Evolutionary conservation across 2,797 vertebrate species (phyloP).

Genomic region (Dermochelys coriacea): DNA sequence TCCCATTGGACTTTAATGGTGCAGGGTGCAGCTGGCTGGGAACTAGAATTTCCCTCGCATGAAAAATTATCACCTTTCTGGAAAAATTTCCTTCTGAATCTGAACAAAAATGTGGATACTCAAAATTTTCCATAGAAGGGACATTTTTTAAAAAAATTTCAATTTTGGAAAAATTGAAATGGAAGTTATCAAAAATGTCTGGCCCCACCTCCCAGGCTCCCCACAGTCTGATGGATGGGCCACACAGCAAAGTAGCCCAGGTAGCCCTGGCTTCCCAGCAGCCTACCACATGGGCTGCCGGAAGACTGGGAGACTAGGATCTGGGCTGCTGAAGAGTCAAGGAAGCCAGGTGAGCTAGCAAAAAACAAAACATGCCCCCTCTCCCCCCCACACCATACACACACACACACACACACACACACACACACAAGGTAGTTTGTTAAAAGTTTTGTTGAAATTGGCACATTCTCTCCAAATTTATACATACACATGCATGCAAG

Average conservation of each 20-base stretch:
- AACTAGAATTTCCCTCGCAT: constrained; percentile 7
- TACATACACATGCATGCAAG: neutral
- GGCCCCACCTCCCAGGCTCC: neutral
- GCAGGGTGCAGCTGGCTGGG: neutral
- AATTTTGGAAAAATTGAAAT: neutral
- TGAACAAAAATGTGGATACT: constrained; percentile 45
- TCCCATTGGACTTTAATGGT: neutral
- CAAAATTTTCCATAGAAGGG: constrained; percentile 62
- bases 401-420: too few relatives aligned
- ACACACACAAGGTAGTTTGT: neutral
- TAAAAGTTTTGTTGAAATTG: neutral
- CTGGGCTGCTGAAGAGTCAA: neutral
- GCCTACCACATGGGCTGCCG: neutral
- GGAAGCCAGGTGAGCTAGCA: neutral
- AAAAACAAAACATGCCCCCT: neutral
- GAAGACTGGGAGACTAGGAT: neutral
- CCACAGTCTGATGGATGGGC: neutral
- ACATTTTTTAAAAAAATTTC: neutral
- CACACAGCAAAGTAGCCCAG: neutral
- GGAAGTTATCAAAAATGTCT: neutral
- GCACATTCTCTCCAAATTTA: neutral
- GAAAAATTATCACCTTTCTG: constrained; percentile 38
- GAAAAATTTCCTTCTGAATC: neutral
- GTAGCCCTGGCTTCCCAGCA: neutral
- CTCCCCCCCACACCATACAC: too few relatives aligned